Evolutionary conservation across 2,888 invertebrate species (phyloP).

Genomic region (Pharmacophagus antenor): DNA sequence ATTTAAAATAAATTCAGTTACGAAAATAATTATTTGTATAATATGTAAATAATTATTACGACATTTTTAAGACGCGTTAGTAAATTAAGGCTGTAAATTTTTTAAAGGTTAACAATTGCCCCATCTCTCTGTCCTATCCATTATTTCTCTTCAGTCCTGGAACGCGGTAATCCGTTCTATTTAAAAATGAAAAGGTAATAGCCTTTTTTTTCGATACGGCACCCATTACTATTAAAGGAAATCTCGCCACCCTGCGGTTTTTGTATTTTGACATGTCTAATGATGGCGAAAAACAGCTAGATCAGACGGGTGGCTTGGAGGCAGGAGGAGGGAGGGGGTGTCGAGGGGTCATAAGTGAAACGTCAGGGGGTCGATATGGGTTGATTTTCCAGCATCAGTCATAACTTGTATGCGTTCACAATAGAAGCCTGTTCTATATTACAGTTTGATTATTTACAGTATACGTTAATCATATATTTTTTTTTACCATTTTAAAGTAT

Average conservation of each 20-base stretch:
- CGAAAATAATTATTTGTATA: no score
- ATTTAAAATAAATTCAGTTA: no score
- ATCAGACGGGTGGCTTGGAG: constrained; percentile 45
- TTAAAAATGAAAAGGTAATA: neutral
- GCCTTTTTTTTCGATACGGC: constrained; percentile 8
- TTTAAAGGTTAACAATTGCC: no score
- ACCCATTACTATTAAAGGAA: constrained; percentile 24
- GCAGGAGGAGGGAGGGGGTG: constrained; percentile 15
- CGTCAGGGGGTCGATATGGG: constrained; percentile 73
- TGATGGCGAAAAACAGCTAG: constrained; percentile 74
- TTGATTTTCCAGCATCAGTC: constrained; percentile 76
- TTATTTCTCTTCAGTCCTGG: neutral
- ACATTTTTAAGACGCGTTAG: no score
- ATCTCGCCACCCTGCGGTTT: constrained; percentile 32
- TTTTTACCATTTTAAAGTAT: neutral
- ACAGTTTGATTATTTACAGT: constrained; percentile 18
- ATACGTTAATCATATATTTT: neutral
- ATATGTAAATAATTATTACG: no score
- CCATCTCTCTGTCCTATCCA: neutral
- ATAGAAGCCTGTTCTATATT: constrained; percentile 46
- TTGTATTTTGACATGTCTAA: constrained; percentile 78
- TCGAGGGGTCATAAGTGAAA: constrained; percentile 64
- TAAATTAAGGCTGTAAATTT: no score
- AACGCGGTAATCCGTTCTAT: neutral
- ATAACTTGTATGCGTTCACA: constrained; percentile 58